A percentile compares a stretch with the other conserved stretches of the same genome.
These are phyloP conservation scores for Troides helena DNA, from an alignment of 2,888 invertebrate species.

Conservation along the genomic window DNA sequence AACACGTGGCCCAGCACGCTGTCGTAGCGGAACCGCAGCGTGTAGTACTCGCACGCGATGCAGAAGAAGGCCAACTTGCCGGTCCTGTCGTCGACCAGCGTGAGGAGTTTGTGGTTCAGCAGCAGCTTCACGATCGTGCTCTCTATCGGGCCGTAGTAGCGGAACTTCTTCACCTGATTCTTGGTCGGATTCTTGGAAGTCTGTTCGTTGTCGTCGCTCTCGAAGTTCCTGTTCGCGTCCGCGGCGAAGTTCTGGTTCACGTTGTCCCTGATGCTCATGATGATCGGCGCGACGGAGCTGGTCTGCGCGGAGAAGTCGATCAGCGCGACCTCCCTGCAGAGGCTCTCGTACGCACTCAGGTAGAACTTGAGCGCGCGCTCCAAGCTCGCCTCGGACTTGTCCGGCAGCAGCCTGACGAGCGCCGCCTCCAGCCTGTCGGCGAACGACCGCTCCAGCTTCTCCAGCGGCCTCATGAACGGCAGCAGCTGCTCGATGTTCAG, in stretches of 20 bases:
- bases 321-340: conserved; percentile 53
- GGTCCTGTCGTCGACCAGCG: conserved; percentile 69
- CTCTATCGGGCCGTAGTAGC: conserved; percentile 73
- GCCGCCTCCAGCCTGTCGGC: conserved; percentile 58
- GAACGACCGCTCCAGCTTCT: conserved; percentile 61
- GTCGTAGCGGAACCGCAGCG: conserved; percentile 70
- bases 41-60: conserved; percentile 73
- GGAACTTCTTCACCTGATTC: conserved; percentile 65
- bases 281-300: conserved; percentile 70
- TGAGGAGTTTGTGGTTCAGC: conserved; percentile 62
- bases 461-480: conserved; percentile 53
- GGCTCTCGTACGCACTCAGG: conserved; percentile 57
- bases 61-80: conserved; percentile 75
- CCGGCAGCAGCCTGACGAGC: conserved; percentile 62
- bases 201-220: conserved; percentile 67
- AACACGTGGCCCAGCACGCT: conserved; percentile 74
- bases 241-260: conserved; percentile 71
- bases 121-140: conserved; percentile 60
- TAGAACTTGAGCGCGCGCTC: conserved; percentile 67
- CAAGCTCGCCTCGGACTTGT: conserved; percentile 68
- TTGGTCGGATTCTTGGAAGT: conserved; percentile 58
- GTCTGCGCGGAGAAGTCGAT: conserved; percentile 66
- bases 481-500: conserved; percentile 55
- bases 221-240: conserved; percentile 68
- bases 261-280: conserved; percentile 75